These are phyloP conservation scores for Esox lucius DNA, from an alignment of 2,797 vertebrate genomes.

Conservation along the genomic window DNA sequence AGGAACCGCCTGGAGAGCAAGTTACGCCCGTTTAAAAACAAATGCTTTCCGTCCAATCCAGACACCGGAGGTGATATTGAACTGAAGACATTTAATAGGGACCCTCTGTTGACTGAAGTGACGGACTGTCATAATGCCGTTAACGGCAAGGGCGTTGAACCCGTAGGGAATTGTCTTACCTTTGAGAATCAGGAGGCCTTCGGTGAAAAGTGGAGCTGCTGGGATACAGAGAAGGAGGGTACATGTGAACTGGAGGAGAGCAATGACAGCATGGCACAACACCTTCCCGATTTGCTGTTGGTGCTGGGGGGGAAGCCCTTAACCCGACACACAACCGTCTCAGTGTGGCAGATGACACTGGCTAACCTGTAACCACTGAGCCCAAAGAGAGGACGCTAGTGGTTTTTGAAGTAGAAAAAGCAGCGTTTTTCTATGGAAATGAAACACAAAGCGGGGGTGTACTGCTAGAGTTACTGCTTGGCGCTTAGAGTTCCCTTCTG, in stretches of 20 bases:
- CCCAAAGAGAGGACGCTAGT: not conserved
- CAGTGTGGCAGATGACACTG: conserved; percentile 78
- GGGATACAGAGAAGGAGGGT: conserved; percentile 17
- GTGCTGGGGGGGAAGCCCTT: conserved; percentile 82
- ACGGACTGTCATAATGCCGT: conserved; percentile 8
- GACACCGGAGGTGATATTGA: conserved; percentile 71
- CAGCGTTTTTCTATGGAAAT: not conserved
- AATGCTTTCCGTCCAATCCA: conserved; percentile 63
- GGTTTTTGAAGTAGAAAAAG: not conserved
- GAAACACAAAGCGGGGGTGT: no score
- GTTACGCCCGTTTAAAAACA: conserved; percentile 61
- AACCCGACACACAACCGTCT: conserved; percentile 62
- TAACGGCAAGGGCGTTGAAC: not conserved
- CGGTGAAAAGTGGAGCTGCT: conserved; percentile 39
- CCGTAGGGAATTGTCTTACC: conserved; percentile 51
- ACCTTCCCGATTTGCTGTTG: conserved; percentile 74
- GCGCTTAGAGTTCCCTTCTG: no score
- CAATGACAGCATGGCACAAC: conserved; percentile 27
- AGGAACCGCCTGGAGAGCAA: conserved; percentile 27
- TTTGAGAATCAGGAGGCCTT: conserved; percentile 69
- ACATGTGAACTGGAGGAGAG: conserved; percentile 11
- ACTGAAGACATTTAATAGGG: conserved; percentile 74
- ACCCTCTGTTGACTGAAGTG: not conserved
- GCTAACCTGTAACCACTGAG: conserved; percentile 45
- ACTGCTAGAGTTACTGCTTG: no score